Evolutionary conservation across 2,113 vertebrate genomes (phyloP).

Genomic region (Apteryx owenii): DNA sequence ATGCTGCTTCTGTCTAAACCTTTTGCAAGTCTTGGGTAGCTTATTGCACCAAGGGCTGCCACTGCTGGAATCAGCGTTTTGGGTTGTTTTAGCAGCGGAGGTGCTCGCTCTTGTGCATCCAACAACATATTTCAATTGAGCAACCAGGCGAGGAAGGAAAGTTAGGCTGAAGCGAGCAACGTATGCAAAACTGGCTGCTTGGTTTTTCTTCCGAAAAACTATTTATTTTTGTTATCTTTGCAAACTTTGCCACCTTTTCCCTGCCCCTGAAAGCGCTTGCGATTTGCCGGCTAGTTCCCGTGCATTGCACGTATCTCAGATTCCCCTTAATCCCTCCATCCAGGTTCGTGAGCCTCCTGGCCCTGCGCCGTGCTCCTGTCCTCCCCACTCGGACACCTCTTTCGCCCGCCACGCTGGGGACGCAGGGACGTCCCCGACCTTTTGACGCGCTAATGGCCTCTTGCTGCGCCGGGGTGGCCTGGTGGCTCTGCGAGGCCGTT

Average conservation of each 20-base stretch:
- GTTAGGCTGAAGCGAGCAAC: not conserved
- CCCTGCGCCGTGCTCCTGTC: not conserved
- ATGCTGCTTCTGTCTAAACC: not conserved
- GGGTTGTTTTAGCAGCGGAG: accelerated
- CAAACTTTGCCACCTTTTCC: not conserved
- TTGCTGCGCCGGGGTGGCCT: not conserved
- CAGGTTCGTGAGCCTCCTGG: not conserved
- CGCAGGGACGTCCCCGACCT: not conserved
- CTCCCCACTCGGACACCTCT: not conserved
- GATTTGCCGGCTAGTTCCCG: too few relatives aligned
- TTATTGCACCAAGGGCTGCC: not conserved
- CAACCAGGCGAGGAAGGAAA: not conserved
- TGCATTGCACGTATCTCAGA: accelerated
- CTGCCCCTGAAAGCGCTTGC: not conserved
- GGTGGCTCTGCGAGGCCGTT: conserved; percentile 31
- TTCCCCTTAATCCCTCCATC: not conserved
- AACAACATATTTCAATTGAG: accelerated
- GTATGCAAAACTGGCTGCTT: too few relatives aligned
- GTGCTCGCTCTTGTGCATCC: accelerated
- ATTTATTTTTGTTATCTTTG: not conserved
- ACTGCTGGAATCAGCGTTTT: not conserved
- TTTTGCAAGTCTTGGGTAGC: not conserved
- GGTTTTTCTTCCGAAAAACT: not conserved
- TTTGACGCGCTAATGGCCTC: conserved; percentile 29
- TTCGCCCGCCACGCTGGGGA: accelerated